A percentile compares a stretch with the other conserved stretches of the same genome.
Evolutionary conservation across 2,888 invertebrate species (phyloP).

Genomic region (Thyatira batis): DNA sequence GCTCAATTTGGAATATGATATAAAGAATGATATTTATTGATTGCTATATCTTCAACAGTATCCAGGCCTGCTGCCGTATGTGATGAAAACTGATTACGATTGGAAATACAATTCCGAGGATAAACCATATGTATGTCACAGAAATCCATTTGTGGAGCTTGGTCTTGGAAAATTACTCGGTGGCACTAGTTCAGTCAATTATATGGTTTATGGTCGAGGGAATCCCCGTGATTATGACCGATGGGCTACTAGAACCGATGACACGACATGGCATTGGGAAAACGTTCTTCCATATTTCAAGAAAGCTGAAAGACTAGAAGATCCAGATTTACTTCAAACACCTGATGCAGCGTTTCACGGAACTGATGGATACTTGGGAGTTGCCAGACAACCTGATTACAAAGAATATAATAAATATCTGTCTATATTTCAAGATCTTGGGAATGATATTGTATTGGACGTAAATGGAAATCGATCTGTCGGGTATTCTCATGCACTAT

Average conservation of each 20-base stretch:
- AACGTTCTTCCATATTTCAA: constrained; percentile 42
- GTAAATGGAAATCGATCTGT: constrained; percentile 24
- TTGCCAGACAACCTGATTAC: constrained; percentile 37
- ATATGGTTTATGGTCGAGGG: constrained; percentile 44
- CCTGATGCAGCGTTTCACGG: constrained; percentile 42
- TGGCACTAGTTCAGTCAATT: constrained; percentile 47
- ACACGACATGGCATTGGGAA: constrained; percentile 44
- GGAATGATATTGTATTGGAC: constrained; percentile 39
- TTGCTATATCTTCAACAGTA: constrained; percentile 23
- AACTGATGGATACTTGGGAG: constrained; percentile 57
- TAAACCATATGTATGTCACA: constrained; percentile 20
- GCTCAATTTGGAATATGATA: too few relatives aligned
- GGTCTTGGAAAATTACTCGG: constrained; percentile 48
- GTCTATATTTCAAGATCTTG: constrained; percentile 63
- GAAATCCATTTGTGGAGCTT: constrained; percentile 18
- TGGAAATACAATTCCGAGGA: constrained; percentile 42
- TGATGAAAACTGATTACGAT: constrained; percentile 31
- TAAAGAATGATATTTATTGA: background rate
- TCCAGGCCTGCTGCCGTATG: constrained; percentile 25
- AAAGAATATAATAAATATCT: constrained; percentile 30
- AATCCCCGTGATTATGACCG: constrained; percentile 39
- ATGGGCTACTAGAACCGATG: constrained; percentile 36
- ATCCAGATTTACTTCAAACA: constrained; percentile 4
- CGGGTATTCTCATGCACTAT: constrained; percentile 68
- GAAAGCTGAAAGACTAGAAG: constrained; percentile 10